phyloP scores from a whole-genome alignment of 1,140 invertebrate species.

The Carposina sasakii region DNA sequence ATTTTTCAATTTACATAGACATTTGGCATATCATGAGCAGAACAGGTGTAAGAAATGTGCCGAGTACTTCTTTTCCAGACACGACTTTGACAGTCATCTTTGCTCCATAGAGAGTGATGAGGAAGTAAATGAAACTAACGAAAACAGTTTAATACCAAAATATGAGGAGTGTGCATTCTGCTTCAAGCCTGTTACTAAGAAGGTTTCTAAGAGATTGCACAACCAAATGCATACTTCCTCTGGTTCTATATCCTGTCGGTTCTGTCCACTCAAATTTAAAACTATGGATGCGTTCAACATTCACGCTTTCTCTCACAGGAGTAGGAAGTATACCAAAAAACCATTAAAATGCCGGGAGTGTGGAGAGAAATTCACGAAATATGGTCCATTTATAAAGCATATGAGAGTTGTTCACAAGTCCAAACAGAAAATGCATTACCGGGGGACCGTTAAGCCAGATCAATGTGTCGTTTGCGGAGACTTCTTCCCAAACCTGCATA shows the following conservation, averaged over 20 bases:
- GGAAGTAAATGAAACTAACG: slow-evolving; percentile 29
- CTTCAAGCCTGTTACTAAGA: slow-evolving; percentile 60
- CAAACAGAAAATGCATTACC: slow-evolving; percentile 57
- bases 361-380: slow-evolving; percentile 57
- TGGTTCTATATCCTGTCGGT: slow-evolving; percentile 62
- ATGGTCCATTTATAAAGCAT: slow-evolving; percentile 62
- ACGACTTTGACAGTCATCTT: slow-evolving; percentile 56
- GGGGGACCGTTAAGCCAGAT: slow-evolving; percentile 49
- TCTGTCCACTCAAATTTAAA: slow-evolving; percentile 64
- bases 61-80: slow-evolving; percentile 61
- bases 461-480: slow-evolving; percentile 57
- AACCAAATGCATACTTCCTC: slow-evolving; percentile 52
- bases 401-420: slow-evolving; percentile 57
- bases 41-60: slow-evolving; percentile 66
- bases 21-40: slow-evolving; percentile 66
- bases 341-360: slow-evolving; percentile 64
- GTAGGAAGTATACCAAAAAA: slow-evolving; percentile 60
- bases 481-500: slow-evolving; percentile 63
- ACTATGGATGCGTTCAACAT: slow-evolving; percentile 65
- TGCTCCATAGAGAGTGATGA: slow-evolving; percentile 65
- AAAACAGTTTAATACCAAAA: slow-evolving; percentile 21
- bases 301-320: slow-evolving; percentile 64
- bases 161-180: slow-evolving; percentile 68
- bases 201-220: slow-evolving; percentile 48
- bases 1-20: slow-evolving; percentile 62